Evolutionary conservation across 2,113 vertebrate species (phyloP), one percentile per base, ranked within the genome.

Genomic region (Formicarius rufipectus): DNA sequence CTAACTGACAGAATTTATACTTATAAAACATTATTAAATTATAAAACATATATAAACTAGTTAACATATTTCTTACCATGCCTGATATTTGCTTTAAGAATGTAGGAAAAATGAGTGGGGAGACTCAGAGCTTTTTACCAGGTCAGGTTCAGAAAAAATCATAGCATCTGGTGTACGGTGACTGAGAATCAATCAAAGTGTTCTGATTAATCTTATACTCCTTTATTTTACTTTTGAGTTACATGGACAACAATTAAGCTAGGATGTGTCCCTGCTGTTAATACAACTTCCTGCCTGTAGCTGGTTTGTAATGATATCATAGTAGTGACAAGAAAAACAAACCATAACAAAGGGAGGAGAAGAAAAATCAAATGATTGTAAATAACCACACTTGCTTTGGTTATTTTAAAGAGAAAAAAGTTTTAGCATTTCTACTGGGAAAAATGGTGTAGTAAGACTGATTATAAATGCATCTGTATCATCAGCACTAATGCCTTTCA

Each of bases 81-180:
- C 40, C 7, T 88, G 80, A 78, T 31, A 75, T 59, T 85, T 72
- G 35, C 66, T 94, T 89, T 93, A 78, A 45, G 74, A 97, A 73
- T 49, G 31, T 58, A 59, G 80, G 80, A 84, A 80, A 96, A 95
- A 75, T 53, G 71, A 89, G 47, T 66, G 55, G 47, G 72, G 80
- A 92, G 71, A 84, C 16, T 56, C 67, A 81, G n/a, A n/a, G 78
- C 68, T 93, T 96, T 93, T 94, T 80, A 81, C 8, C 16, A 8
- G 87, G 94, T 96, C 94, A 69, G 55, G 76, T 78, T 97, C 74
- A 81, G 96, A 91, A 72, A 84, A 93, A 84, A 89, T 97, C 84
- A 39, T 83, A 97, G 90, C 95, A 96, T 93, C 94, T 96, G 91
- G 39, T 85, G 58, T 77, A 49, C 85, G 87, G 92, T 95, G 96